Evolutionary conservation across 2,888 invertebrate genomes (phyloP).

Genomic region (Andrena flavipes): DNA sequence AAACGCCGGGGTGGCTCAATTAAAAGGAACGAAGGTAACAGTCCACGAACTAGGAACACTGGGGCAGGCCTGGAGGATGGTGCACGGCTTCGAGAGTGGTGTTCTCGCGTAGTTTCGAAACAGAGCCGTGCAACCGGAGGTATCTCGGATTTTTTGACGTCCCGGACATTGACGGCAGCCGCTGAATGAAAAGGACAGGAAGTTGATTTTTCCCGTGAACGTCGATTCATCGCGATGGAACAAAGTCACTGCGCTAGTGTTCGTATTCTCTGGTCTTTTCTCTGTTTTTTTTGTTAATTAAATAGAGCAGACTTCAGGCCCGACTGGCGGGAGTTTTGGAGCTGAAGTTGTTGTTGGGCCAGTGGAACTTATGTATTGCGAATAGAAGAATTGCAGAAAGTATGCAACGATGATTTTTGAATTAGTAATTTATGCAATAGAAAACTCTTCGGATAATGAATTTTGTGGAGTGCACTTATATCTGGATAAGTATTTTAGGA

Average conservation of each 20-base stretch:
- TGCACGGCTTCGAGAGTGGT: background rate
- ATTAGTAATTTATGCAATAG: too few relatives aligned
- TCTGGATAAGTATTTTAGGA: too few relatives aligned
- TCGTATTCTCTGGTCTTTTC: background rate
- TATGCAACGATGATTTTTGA: too few relatives aligned
- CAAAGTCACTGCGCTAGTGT: background rate
- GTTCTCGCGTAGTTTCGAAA: constrained; percentile 1
- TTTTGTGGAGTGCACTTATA: too few relatives aligned
- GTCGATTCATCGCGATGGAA: constrained; percentile 14
- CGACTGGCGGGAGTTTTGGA: too few relatives aligned
- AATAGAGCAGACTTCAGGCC: background rate
- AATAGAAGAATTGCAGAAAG: too few relatives aligned
- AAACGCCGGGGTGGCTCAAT: background rate
- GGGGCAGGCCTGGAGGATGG: background rate
- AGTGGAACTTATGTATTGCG: too few relatives aligned
- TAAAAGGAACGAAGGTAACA: constrained; percentile 1
- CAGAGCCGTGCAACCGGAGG: background rate
- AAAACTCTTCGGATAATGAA: too few relatives aligned
- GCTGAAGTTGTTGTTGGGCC: background rate
- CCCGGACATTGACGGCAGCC: constrained; percentile 4
- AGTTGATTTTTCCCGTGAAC: constrained; percentile 24
- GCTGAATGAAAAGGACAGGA: constrained; percentile 8
- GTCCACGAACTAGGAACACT: background rate
- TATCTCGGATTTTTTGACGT: constrained; percentile 24
- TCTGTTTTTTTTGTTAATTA: constrained; percentile 16